Conservation (phyloP, 2,113 vertebrate species). For the Buteo buteo region DNA sequence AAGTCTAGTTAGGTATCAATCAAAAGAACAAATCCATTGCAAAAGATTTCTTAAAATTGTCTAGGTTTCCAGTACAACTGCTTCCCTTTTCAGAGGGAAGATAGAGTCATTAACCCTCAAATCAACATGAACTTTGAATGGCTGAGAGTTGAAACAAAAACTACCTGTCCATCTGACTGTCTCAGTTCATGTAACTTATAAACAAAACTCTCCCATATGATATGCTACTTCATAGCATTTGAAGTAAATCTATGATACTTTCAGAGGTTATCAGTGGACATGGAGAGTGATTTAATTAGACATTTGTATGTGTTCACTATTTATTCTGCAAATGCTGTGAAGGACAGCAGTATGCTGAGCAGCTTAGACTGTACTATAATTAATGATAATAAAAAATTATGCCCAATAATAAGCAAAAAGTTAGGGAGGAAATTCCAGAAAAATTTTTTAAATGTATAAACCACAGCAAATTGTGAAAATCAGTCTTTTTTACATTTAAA, state of each 20-base stretch:
- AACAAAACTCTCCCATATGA: neutral
- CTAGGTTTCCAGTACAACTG: neutral
- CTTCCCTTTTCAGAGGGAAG: neutral
- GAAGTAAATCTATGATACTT: neutral
- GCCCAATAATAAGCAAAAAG: neutral
- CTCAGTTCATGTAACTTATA: neutral
- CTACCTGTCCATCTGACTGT: neutral
- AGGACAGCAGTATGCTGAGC: neutral
- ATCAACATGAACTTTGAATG: neutral
- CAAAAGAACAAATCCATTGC: slow-evolving; percentile 13
- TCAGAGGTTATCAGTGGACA: neutral
- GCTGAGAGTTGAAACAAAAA: neutral
- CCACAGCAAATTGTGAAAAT: neutral
- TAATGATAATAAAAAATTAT: neutral
- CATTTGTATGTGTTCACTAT: neutral
- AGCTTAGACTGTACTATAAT: neutral
- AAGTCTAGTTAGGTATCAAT: slow-evolving; percentile 36
- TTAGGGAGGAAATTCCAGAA: neutral
- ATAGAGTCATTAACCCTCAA: neutral
- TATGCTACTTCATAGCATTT: neutral
- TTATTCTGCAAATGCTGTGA: neutral
- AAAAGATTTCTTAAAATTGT: slow-evolving; percentile 4
- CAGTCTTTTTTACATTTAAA: neutral
- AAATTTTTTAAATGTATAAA: neutral
- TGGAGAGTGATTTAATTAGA: neutral